Evolutionary conservation across 2,113 vertebrate species (phyloP).

Genomic region (Cervus canadensis): DNA sequence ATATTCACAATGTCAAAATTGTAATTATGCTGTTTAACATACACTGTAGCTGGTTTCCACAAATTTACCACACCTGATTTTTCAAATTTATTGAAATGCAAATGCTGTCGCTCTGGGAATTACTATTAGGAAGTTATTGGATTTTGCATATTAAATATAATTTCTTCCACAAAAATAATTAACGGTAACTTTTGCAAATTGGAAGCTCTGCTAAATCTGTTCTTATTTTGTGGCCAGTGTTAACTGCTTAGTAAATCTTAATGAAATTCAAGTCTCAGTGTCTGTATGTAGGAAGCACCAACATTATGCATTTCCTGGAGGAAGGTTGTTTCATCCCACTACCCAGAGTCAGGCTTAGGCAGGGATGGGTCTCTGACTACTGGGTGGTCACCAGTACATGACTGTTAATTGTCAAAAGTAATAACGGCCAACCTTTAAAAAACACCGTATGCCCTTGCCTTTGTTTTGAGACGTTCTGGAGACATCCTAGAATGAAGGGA

Average conservation of each 20-base stretch:
- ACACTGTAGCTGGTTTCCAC: neutral
- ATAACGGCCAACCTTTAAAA: neutral
- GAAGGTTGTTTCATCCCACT: neutral
- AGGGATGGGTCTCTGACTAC: neutral
- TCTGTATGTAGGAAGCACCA: neutral
- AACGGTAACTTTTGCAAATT: conserved; percentile 62
- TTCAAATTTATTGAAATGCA: conserved; percentile 54
- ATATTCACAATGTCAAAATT: conserved; percentile 1
- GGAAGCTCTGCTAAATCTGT: conserved; percentile 15
- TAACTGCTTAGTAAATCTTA: conserved; percentile 27
- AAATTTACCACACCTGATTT: conserved; percentile 38
- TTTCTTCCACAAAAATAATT: conserved; percentile 57
- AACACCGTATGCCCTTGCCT: neutral
- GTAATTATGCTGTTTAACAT: neutral
- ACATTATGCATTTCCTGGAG: neutral
- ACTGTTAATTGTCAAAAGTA: neutral
- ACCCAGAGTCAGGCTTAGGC: neutral
- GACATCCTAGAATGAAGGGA: neutral
- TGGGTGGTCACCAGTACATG: neutral
- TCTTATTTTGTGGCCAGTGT: conserved; percentile 33
- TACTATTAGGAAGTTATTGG: conserved; percentile 45
- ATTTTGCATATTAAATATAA: conserved; percentile 58
- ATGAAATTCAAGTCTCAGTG: neutral
- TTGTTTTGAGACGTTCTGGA: neutral
- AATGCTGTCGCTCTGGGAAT: conserved; percentile 55